Percentiles rank a stretch among this genome's conserved stretches.
phyloP scores from a whole-genome alignment of 1,140 invertebrate species.

The Orchesella cincta region DNA sequence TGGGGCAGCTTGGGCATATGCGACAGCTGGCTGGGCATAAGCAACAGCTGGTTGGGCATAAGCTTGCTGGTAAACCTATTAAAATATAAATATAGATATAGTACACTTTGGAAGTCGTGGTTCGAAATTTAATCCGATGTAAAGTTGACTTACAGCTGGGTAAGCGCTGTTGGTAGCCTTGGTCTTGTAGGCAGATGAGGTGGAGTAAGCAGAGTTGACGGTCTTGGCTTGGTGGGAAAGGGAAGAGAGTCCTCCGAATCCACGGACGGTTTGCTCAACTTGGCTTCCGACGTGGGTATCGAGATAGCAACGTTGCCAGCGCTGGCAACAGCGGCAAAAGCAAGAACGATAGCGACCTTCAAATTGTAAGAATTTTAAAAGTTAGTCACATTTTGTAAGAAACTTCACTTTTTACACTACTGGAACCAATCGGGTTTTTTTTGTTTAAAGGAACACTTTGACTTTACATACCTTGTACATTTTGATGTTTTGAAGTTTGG shows the following conservation, averaged over 20 bases:
- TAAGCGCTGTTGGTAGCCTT: slow-evolving; percentile 17
- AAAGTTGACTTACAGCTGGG: too few species aligned
- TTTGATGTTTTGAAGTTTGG: slow-evolving; percentile 5
- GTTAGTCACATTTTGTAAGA: background rate
- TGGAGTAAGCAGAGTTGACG: slow-evolving; percentile 31
- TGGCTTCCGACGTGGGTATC: slow-evolving; percentile 26
- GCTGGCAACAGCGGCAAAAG: slow-evolving; percentile 16
- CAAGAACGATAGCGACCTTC: slow-evolving; percentile 2
- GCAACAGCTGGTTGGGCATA: slow-evolving; percentile 7
- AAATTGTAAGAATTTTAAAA: background rate
- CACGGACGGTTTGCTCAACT: slow-evolving; percentile 32
- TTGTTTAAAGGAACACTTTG: background rate
- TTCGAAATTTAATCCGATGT: background rate
- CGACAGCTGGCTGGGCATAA: background rate
- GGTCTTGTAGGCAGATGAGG: slow-evolving; percentile 18
- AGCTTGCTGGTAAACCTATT: slow-evolving; percentile 25
- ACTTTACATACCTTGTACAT: slow-evolving; percentile 21
- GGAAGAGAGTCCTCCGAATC: slow-evolving; percentile 34
- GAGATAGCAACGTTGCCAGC: slow-evolving; percentile 13
- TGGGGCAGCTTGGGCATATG: slow-evolving; percentile 26
- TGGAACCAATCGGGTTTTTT: background rate
- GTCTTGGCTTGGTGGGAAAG: slow-evolving; percentile 29
- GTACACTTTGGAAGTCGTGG: background rate
- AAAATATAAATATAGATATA: too few species aligned
- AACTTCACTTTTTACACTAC: background rate